Conservation (phyloP, 1,140 invertebrate genomes). For the Drosophila punjabiensis region DNA sequence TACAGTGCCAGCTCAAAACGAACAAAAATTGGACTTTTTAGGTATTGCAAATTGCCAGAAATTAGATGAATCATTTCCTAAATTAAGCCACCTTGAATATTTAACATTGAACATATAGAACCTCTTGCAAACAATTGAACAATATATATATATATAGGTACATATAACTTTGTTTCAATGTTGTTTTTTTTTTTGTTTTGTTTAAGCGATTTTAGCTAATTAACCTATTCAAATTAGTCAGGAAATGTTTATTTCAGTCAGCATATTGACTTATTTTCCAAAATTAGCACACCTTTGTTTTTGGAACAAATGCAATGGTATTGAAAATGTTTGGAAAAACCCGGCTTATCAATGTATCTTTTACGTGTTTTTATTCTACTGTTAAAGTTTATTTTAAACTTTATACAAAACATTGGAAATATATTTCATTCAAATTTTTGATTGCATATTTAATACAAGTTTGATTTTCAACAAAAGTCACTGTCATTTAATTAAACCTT, state of each 20-base stretch:
- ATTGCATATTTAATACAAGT: no score
- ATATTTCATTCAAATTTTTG: not conserved
- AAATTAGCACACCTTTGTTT: not conserved
- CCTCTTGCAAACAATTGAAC: not conserved
- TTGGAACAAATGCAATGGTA: not conserved
- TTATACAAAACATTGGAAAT: not conserved
- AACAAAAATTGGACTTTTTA: conserved; percentile 5
- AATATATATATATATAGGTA: not conserved
- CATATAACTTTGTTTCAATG: not conserved
- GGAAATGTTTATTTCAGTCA: not conserved
- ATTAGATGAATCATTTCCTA: conserved; percentile 39
- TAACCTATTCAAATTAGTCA: not conserved
- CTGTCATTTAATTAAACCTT: no score
- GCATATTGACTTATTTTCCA: not conserved
- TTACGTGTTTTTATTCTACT: not conserved
- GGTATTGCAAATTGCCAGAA: conserved; percentile 24
- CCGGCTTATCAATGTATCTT: not conserved
- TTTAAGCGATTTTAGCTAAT: not conserved
- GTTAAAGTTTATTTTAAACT: not conserved
- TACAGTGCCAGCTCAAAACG: conserved; percentile 2
- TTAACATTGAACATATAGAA: conserved; percentile 3
- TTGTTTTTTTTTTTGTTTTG: no score
- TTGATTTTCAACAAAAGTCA: no score
- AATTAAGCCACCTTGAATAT: conserved; percentile 25
- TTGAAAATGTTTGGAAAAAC: not conserved